Evolutionary conservation across 2,888 invertebrate genomes (phyloP), one percentile per base, ranked within the genome.

Genomic region (Drosophila robusta): DNA sequence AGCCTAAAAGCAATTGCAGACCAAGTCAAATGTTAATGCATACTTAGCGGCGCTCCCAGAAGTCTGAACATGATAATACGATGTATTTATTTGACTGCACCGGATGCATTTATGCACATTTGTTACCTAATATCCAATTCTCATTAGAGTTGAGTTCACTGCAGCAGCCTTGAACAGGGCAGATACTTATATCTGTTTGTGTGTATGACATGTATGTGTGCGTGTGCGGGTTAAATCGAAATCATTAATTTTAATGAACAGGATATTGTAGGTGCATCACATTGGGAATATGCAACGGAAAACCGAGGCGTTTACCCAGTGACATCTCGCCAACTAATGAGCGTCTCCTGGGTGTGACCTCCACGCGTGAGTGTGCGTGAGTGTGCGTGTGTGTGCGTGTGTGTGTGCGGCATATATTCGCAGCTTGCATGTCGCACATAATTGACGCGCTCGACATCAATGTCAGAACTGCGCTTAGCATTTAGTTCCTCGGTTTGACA

Each of bases 211-310:
- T 39, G 18, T 12, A 11, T 22, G 34, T 42, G 4, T 34, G 34
- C 34, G 16, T 45, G 52, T 56, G 56, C 38, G 24, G 14, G 64
- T 47, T 70, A 70, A 78, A 69, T 68, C 69, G 69, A 81, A 84
- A 73, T 85, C 82, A 81, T 83, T 78, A 87, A 84, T 87, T 85
- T 85, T 83, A 84, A 85, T 83, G 85, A 87, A 82, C 76, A 69
- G 75, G 73, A 82, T 87, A 73, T 75, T 78, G 68, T 65, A 75
- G 68, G 60, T 73, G 68, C 68, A 70, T 66, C 61, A 52, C 66
- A 66, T 50, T 63, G 86, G 86, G 65, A 78, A 75, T 62, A 41
- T 52, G 58, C 46, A 26, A 29, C 54, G 47, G 56, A 39, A 57
- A 26, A 62, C 52, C 60, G 26, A 41, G 34, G 22, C 61, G 36